These are phyloP conservation scores for Tauraco erythrolophus DNA, from an alignment of 2,113 vertebrate genomes.

Conservation along the genomic window DNA sequence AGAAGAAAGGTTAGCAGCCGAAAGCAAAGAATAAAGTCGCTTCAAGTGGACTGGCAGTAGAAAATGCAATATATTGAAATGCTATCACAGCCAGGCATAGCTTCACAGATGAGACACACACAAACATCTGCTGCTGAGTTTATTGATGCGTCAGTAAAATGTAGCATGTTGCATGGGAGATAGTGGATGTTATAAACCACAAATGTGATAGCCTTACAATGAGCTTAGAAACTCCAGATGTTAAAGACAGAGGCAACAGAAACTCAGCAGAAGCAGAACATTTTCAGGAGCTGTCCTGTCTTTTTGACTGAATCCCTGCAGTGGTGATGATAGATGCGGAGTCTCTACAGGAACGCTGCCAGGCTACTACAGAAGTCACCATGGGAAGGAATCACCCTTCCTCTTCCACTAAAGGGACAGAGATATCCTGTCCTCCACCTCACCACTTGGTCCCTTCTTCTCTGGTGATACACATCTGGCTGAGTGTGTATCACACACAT, in stretches of 20 bases:
- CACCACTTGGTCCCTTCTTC: neutral
- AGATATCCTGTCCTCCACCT: neutral
- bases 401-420: neutral
- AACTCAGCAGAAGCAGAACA: neutral
- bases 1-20: neutral
- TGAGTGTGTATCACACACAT: too few species aligned
- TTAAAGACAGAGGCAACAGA: neutral
- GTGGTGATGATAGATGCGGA: rapidly evolving
- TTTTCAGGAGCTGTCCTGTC: neutral
- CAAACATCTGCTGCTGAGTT: constrained; percentile 5
- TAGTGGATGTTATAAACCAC: neutral
- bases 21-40: neutral
- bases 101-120: neutral
- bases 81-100: neutral
- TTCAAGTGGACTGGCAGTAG: neutral
- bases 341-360: neutral
- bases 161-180: neutral
- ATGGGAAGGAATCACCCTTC: neutral
- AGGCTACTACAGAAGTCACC: neutral
- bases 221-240: neutral
- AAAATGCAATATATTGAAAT: neutral
- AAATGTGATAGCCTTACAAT: neutral
- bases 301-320: neutral
- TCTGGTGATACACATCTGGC: neutral
- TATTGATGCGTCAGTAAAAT: neutral